Conservation (phyloP, 2,113 vertebrate genomes). For the Ammodytes dubius region DNA sequence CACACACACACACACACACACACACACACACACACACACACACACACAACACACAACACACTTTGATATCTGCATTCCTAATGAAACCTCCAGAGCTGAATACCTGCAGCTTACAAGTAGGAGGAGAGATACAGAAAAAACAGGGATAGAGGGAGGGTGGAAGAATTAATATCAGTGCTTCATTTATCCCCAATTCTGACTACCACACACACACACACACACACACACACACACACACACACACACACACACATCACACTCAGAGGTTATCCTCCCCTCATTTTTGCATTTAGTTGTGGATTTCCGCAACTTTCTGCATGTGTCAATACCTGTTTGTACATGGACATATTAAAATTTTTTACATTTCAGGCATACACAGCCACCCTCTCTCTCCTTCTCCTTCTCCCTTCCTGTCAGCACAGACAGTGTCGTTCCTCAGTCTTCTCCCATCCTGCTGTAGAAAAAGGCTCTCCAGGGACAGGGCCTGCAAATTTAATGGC, state of each 20-base stretch:
- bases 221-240: constrained; percentile 13
- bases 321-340: constrained; percentile 22
- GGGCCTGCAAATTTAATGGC: constrained; percentile 82
- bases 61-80: constrained; percentile 94
- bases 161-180: constrained; percentile 88
- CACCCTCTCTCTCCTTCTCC: neutral
- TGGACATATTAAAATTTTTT: constrained; percentile 15
- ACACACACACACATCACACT: constrained; percentile 31
- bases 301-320: constrained; percentile 76
- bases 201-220: constrained; percentile 12
- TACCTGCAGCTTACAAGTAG: constrained; percentile 62
- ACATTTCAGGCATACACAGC: neutral
- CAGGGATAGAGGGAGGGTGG: constrained; percentile 53
- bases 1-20: constrained; percentile 89
- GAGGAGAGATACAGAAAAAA: constrained; percentile 41
- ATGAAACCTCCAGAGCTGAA: constrained; percentile 89
- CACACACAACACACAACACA: too few species aligned
- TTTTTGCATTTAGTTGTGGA: constrained; percentile 55
- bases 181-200: constrained; percentile 87
- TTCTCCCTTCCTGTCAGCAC: constrained; percentile 35
- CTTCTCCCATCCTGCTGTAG: constrained; percentile 49
- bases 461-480: constrained; percentile 72
- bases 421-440: constrained; percentile 36
- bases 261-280: constrained; percentile 9
- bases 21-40: constrained; percentile 90